Evolutionary conservation across 2,888 invertebrate genomes (phyloP), one percentile per base, ranked within the genome.

Genomic region (Acrobasis suavella): DNA sequence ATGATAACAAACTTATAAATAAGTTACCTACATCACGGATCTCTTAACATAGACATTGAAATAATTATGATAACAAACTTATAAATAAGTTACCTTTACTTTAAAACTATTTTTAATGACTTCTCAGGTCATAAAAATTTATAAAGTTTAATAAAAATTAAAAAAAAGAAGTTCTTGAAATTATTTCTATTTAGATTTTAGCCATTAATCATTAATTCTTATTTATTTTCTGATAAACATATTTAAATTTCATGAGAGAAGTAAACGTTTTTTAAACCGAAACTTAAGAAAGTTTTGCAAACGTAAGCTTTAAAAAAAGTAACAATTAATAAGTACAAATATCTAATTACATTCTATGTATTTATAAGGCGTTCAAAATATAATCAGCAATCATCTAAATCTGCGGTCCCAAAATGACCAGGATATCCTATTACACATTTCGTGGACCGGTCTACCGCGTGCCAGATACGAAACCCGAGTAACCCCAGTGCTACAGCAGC

Each of bases 401-500:
- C 12, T 15, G 15, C 46, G 17, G 22, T 37, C 7, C 12, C 15
- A 37, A 38, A 50, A 51, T 51, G 17, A 32, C 9, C 42, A 39
- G 42, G 39, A 60, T 51, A 60, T 60, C 51, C 51, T 22, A 50
- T 60, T 61, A 42, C 54, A 67, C 67, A 62, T 63, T 38, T 64
- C 61, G 52, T 59, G 52, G 58, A 69, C 55, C 60, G 61, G 76
- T 80, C 76, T 71, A 75, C 69, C 76, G 72, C 62, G 69, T 62
- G 65, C 67, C 69, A 75, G 74, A 75, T 69, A 64, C 74, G 84
- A 82, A 84, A 80, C 71, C 75, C 76, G 80, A 86, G 91, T 91
- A 90, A 89, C 73, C 80, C 72, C 73, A 80, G 74, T 81, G 72
- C 71, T 77, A 78, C 67, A 69, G 82, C 78, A 81, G 85, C 83